These are phyloP conservation scores for Venturia canescens DNA, from an alignment of 1,140 invertebrate species.

Conservation along the genomic window DNA sequence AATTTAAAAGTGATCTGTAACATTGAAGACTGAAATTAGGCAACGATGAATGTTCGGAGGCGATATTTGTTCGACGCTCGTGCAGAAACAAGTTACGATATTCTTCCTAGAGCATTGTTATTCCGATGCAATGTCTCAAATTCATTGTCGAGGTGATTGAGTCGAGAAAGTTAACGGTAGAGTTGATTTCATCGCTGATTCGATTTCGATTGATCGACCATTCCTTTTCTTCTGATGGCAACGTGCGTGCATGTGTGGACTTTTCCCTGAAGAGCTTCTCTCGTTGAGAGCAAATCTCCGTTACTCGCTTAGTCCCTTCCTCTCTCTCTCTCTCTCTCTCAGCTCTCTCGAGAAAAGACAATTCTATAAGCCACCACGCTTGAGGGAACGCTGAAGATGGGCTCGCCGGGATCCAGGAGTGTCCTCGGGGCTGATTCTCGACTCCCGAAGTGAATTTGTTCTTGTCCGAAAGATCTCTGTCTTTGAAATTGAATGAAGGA, in stretches of 20 bases:
- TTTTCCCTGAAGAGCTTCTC: background rate
- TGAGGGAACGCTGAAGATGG: background rate
- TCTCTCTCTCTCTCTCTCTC: too few relatives aligned
- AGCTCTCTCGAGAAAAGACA: background rate
- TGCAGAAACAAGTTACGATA: too few relatives aligned
- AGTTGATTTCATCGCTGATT: background rate
- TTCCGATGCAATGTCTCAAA: background rate
- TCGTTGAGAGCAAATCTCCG: background rate
- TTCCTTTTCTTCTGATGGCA: background rate
- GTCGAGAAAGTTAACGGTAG: background rate
- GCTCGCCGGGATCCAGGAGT: background rate
- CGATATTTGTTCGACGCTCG: too few relatives aligned
- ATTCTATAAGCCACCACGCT: background rate
- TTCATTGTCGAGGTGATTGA: background rate
- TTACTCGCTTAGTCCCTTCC: background rate
- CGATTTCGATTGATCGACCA: background rate
- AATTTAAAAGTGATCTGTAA: background rate
- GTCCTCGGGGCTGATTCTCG: background rate
- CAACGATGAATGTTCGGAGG: too few relatives aligned
- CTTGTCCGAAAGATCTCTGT: background rate
- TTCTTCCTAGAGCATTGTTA: background rate
- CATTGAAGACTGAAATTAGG: background rate
- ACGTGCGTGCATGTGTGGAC: background rate
- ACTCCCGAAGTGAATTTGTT: background rate
- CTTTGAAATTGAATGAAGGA: background rate